phyloP scores from a whole-genome alignment of 2,888 invertebrate species.

The Erpobdella octoculata region DNA sequence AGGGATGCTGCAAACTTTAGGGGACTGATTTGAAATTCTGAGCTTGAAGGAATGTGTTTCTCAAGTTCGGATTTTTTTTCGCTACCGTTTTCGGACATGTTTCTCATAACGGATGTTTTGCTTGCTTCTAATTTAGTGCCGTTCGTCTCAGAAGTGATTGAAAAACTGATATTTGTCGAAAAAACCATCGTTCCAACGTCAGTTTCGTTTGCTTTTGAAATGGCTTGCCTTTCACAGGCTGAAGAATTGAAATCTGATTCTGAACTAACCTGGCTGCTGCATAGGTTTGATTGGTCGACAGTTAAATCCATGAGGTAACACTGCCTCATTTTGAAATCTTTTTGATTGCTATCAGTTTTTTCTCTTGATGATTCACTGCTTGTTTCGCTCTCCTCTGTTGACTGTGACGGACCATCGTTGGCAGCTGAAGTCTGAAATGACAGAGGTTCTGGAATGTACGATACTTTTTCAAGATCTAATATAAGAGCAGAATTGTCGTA shows the following conservation, averaged over 20 bases:
- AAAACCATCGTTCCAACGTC: background rate
- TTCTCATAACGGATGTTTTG: too few species aligned
- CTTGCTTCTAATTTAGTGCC: background rate
- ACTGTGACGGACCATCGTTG: too few species aligned
- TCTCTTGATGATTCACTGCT: too few species aligned
- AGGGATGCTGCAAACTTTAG: background rate
- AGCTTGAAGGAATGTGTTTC: background rate
- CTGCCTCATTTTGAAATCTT: constrained; percentile 6
- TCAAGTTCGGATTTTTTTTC: background rate
- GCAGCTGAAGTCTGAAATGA: too few species aligned
- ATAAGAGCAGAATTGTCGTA: background rate
- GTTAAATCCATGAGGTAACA: background rate
- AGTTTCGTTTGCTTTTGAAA: too few species aligned
- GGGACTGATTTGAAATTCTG: background rate
- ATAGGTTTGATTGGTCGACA: too few species aligned
- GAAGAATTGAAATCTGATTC: too few species aligned
- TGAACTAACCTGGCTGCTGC: too few species aligned
- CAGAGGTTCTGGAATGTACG: background rate
- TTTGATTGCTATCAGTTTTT: too few species aligned
- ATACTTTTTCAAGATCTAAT: background rate
- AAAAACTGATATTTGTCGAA: background rate
- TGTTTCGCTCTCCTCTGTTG: too few species aligned
- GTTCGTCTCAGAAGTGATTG: background rate
- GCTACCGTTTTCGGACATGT: too few species aligned
- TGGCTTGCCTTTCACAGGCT: too few species aligned